Evolutionary conservation across 2,888 invertebrate genomes (phyloP).

Genomic region (Maniola hyperantus): DNA sequence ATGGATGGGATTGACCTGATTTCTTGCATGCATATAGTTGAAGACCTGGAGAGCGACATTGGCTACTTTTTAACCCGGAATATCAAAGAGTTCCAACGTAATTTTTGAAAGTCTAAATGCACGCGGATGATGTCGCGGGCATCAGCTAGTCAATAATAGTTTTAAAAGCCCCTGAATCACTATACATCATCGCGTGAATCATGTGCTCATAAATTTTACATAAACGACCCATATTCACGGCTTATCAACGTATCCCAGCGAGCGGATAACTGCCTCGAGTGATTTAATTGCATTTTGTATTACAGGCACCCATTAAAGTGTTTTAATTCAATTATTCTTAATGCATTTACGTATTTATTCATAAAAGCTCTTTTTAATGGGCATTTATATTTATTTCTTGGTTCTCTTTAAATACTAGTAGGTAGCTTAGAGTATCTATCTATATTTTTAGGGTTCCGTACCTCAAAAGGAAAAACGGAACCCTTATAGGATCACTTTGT

Average conservation of each 20-base stretch:
- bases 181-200: constrained; percentile 5
- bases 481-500: too few species aligned
- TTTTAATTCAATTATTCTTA: constrained; percentile 35
- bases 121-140: too few species aligned
- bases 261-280: constrained; percentile 30
- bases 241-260: constrained; percentile 36
- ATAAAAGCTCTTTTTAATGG: constrained; percentile 31
- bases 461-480: too few species aligned
- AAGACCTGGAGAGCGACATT: too few species aligned
- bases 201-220: constrained; percentile 32
- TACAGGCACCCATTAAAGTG: constrained; percentile 33
- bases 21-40: too few species aligned
- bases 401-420: not conserved
- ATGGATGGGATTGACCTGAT: too few species aligned
- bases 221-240: constrained; percentile 35
- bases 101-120: too few species aligned
- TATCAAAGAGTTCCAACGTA: too few species aligned
- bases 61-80: too few species aligned
- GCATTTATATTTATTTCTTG: constrained; percentile 14
- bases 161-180: constrained; percentile 14
- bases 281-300: constrained; percentile 31
- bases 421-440: too few species aligned
- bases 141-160: too few species aligned
- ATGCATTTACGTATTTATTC: constrained; percentile 22
- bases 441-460: too few species aligned